These are phyloP conservation scores for Cacoxenus indagator DNA, from an alignment of 2,888 invertebrate species.

Conservation along the genomic window DNA sequence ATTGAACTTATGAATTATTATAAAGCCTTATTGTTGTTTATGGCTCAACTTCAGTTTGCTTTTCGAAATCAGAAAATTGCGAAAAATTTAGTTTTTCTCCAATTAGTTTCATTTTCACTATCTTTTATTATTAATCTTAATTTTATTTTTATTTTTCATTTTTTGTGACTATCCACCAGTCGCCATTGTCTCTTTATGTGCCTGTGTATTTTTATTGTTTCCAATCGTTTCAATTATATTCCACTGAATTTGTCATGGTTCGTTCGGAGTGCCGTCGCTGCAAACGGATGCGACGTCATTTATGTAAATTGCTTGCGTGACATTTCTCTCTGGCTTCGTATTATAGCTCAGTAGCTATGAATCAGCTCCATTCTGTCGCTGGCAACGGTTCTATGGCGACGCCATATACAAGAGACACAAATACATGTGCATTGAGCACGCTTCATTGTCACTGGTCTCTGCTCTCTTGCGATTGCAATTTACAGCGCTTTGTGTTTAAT, in stretches of 20 bases:
- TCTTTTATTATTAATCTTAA: not conserved
- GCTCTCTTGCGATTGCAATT: too few species aligned
- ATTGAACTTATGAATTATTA: not conserved
- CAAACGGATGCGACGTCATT: constrained; percentile 58
- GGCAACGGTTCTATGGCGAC: not conserved
- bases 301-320: constrained; percentile 66
- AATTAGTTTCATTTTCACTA: not conserved
- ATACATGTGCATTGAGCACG: too few species aligned
- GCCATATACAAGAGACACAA: not conserved
- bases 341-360: constrained; percentile 26
- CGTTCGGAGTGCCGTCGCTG: too few species aligned
- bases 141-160: not conserved
- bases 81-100: not conserved
- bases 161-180: too few species aligned
- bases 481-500: too few species aligned
- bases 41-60: not conserved
- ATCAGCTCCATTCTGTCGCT: not conserved
- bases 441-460: too few species aligned
- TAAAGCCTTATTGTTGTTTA: not conserved
- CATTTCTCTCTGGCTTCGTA: constrained; percentile 48
- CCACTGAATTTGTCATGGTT: too few species aligned
- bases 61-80: too few species aligned
- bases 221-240: not conserved
- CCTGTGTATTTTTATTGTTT: not conserved
- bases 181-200: too few species aligned